Conservation (phyloP, 2,113 vertebrate species). For the Eonycteris spelaea region DNA sequence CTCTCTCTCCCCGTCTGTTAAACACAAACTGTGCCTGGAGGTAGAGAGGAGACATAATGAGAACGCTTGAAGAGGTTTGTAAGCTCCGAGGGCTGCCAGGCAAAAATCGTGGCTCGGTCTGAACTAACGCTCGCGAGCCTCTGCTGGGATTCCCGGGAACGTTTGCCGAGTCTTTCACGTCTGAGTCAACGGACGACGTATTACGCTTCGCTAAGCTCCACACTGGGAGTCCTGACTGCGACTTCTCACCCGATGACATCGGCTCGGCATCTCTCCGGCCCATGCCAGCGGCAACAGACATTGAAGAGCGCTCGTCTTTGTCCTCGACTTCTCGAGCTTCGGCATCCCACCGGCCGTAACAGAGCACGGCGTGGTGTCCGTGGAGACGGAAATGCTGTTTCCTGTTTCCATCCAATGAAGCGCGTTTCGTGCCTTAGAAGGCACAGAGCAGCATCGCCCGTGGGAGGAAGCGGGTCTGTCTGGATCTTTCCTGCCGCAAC, state of each 20-base stretch:
- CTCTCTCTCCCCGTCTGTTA: neutral
- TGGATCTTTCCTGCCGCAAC: neutral
- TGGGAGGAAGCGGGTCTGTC: neutral
- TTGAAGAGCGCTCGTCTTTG: neutral
- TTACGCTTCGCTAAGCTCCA: neutral
- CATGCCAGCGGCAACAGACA: neutral
- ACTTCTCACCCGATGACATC: neutral
- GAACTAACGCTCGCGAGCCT: neutral
- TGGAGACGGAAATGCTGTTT: neutral
- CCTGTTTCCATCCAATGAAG: neutral
- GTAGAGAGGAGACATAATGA: neutral
- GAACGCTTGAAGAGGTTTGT: rapidly evolving
- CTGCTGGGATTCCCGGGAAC: too few species aligned
- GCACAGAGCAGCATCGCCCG: neutral
- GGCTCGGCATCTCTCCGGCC: neutral
- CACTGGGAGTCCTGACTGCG: rapidly evolving
- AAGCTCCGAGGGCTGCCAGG: neutral
- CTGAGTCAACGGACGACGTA: rapidly evolving
- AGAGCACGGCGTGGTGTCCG: neutral
- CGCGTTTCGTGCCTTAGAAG: neutral
- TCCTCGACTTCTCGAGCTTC: neutral
- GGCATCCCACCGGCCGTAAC: neutral
- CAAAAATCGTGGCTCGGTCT: neutral
- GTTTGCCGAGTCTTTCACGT: rapidly evolving
- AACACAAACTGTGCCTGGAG: neutral